Conservation (phyloP, 2,888 invertebrate genomes). For the Yponomeuta sedellus region DNA sequence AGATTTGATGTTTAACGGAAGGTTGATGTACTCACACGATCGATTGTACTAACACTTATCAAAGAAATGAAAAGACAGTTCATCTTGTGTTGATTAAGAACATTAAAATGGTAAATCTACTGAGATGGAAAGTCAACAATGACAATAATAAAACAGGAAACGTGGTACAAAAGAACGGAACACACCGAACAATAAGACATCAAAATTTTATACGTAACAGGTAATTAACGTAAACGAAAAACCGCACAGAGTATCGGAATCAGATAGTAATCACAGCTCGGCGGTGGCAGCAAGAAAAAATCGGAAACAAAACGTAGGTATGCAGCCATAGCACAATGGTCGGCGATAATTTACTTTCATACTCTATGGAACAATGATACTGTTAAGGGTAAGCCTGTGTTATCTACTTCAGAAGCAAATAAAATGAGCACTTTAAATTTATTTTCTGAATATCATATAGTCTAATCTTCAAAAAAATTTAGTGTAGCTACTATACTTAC, state of each 20-base stretch:
- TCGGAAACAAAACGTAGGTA: slow-evolving; percentile 5
- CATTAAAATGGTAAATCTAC: neutral
- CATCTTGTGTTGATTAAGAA: no score
- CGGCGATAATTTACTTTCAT: slow-evolving; percentile 9
- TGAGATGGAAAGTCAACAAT: neutral
- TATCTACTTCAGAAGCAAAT: neutral
- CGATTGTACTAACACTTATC: no score
- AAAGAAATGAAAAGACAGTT: no score
- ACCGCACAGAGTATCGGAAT: neutral
- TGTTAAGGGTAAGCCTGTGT: slow-evolving; percentile 4
- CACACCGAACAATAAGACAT: neutral
- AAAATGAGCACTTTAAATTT: no score
- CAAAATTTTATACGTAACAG: neutral
- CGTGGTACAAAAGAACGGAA: neutral
- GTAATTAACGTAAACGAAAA: neutral
- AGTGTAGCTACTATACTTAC: no score
- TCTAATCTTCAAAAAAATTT: no score
- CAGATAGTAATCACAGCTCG: neutral
- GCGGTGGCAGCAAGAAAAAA: neutral
- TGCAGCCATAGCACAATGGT: slow-evolving; percentile 3
- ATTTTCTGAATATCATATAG: no score
- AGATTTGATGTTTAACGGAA: no score
- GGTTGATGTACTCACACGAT: no score
- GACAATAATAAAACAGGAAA: neutral
- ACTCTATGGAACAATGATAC: slow-evolving; percentile 5